Base-by-base conservation (phyloP, 2,888 invertebrate genomes). In the Eurytoma adleriae region DNA sequence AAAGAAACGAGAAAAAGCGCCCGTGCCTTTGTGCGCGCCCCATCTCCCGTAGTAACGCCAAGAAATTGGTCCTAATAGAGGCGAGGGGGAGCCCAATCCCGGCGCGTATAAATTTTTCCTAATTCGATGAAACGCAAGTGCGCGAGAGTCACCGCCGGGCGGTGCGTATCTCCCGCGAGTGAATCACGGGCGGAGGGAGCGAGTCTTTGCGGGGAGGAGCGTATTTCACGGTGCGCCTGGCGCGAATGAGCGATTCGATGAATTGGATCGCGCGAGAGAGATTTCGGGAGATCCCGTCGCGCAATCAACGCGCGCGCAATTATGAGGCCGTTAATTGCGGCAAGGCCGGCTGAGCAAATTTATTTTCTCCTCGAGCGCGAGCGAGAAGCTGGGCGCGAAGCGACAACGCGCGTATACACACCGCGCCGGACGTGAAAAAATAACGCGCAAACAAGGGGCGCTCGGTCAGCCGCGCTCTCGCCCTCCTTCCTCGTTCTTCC, bases 381-480 rank as follows among this genome's bases (percentile, higher is more conserved):
- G 27, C 1, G 20, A 3, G 13, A 14, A 61, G 64, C 40, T n/a
- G 40, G 48, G 48, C n/a, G 57, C 64, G 48, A 27, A 50, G 14
- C 18, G 57, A 57, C 72, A 64, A 54, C 52, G 2, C 7, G 20
- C 57, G 18, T 24, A n/a, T 52, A 18, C 54, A 61, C 69, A 59
- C 57, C 59, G 59, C 7, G 71, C 64, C 71, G 40, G 40, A 10
- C 40, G 40, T 40, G 7, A 40, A 78, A 67, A 78, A 72, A 78
- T 57, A 72, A 72, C 20, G 78, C 30, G 72, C 61, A 78, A 72
- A 78, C 67, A 72, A 40, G 16, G 48, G 14, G 48, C 48, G 14
- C 12, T 20, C 52, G 67, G 67, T 67, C 52, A 24, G 52, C n/a
- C n/a, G n/a, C n/a, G n/a, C n/a, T n/a, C n/a, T n/a, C n/a, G n/a